Evolutionary conservation across 2,113 vertebrate genomes (phyloP).

Genomic region (Platycercus adscitus): DNA sequence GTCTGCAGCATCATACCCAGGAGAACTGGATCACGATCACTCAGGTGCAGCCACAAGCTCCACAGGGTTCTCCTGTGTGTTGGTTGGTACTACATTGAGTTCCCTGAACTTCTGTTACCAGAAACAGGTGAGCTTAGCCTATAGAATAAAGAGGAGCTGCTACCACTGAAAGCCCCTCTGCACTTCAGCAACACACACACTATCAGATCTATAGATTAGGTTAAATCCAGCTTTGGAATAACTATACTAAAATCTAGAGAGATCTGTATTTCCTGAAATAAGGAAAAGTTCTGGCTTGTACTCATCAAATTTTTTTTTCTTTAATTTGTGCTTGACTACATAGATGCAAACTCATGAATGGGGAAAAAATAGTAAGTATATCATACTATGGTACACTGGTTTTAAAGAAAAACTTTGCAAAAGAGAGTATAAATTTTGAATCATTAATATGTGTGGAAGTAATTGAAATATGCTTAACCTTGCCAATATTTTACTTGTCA

Average conservation of each 20-base stretch:
- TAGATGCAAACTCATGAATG: not conserved
- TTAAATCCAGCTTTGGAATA: not conserved
- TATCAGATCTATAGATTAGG: too few relatives aligned
- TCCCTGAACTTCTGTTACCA: not conserved
- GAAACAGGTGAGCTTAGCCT: not conserved
- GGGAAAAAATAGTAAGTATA: not conserved
- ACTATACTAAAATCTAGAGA: not conserved
- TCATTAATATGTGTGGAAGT: fast-evolving
- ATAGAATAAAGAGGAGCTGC: not conserved
- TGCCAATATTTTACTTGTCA: not conserved
- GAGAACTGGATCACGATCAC: fast-evolving
- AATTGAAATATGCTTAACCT: not conserved
- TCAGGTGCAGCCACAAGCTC: fast-evolving
- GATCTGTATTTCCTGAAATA: not conserved
- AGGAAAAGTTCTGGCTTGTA: not conserved
- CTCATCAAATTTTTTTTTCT: fast-evolving
- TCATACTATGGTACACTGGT: not conserved
- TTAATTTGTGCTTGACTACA: not conserved
- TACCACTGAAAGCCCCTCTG: not conserved
- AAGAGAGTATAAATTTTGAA: not conserved
- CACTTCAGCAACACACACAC: not conserved
- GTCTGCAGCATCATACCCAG: too few relatives aligned
- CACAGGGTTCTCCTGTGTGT: not conserved
- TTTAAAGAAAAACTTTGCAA: not conserved
- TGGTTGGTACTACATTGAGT: not conserved